Percentiles rank a stretch among this genome's conserved stretches.
phyloP scores from a whole-genome alignment of 1,140 invertebrate genomes.

The Bombus pyrosoma region DNA sequence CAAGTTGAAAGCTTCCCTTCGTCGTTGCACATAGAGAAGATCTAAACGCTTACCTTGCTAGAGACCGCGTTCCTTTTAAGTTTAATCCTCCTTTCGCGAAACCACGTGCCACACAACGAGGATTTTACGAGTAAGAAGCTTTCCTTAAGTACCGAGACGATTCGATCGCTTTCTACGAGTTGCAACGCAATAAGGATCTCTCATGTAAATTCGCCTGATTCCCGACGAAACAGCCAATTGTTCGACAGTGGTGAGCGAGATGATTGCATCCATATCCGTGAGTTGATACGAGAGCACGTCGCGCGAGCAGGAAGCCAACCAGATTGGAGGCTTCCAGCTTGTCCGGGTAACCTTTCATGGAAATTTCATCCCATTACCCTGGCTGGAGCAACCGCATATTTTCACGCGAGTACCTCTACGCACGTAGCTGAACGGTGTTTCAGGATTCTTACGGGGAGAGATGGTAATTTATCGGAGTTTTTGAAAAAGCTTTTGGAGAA shows the following conservation, averaged over 20 bases:
- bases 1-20: background rate
- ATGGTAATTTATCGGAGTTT: background rate
- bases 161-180: background rate
- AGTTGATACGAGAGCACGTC: background rate
- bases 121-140: background rate
- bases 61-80: background rate
- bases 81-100: background rate
- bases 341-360: slow-evolving; percentile 18
- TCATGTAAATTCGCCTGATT: slow-evolving; percentile 6
- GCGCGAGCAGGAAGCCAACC: background rate
- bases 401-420: background rate
- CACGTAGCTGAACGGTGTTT: background rate
- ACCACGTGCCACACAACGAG: background rate
- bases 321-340: slow-evolving; percentile 10
- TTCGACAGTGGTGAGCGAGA: background rate
- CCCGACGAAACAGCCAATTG: background rate
- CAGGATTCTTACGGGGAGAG: background rate
- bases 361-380: slow-evolving; percentile 27
- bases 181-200: too few species aligned
- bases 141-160: background rate
- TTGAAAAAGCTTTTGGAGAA: background rate
- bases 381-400: background rate
- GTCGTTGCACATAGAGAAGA: background rate
- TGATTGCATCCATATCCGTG: background rate
- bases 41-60: too few species aligned